Base-by-base conservation (phyloP, 2,888 invertebrate genomes). In the Anarsia innoxiella region DNA sequence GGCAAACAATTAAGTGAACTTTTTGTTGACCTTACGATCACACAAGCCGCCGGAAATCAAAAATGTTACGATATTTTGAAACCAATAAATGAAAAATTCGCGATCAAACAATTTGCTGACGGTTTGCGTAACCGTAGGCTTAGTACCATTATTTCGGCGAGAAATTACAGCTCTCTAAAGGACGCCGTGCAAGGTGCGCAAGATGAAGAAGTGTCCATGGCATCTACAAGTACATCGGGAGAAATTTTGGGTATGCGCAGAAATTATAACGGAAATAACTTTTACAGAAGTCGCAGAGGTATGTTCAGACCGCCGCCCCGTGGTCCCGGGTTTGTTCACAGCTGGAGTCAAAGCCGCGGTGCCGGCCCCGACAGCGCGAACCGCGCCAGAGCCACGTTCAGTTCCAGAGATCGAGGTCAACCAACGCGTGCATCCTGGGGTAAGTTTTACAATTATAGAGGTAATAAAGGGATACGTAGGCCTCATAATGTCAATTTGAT, bases 101-200 rank as follows among this genome's bases (percentile, higher is more conserved):
- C n/a, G n/a, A n/a, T n/a, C n/a, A n/a, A n/a, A n/a, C n/a, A n/a
- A n/a, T n/a, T n/a, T n/a, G n/a, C n/a, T n/a, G n/a, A n/a, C n/a
- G 37, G 42, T 5, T 36, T 43, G 26, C 36, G 39, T 26, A 39
- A 42, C 26, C 30, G 34, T 31, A 25, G 34, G 12, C 15, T 43
- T 1, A 37, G 37, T 5, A 40, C 40, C 9, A 32, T 43, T 9
- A 36, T 43, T n/a, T n/a, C n/a, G n/a, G n/a, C n/a, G n/a, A n/a
- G n/a, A n/a, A n/a, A n/a, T n/a, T n/a, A n/a, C n/a, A 13, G 14
- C 37, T 26, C 36, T 1, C 12, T 46, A 8, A 44, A 39, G 23
- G 42, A 46, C 13, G 46, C 42, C 2, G 33, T 46, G 3, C 37
- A 37, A 28, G 41, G 38, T n/a, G 46, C 43, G 1, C 23, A 28